These are phyloP conservation scores for Andrena cerasifolii DNA, from an alignment of 1,140 invertebrate species.

Conservation along the genomic window DNA sequence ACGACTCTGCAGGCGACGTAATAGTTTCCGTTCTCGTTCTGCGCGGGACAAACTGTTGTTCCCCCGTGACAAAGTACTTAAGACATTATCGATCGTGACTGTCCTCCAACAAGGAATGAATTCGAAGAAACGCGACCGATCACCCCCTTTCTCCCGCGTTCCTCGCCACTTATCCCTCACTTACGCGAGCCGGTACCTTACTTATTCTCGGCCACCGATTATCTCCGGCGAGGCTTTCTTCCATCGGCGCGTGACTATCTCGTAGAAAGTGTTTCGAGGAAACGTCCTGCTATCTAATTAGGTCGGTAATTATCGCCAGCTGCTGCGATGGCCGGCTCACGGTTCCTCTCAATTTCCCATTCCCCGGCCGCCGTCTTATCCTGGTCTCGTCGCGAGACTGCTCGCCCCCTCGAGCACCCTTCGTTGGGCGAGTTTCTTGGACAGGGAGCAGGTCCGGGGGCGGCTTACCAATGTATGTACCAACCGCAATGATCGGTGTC, in stretches of 20 bases:
- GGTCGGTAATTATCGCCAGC: conserved; percentile 10
- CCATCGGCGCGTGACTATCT: neutral
- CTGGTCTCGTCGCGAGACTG: conserved; percentile 4
- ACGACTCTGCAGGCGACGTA: conserved; percentile 42
- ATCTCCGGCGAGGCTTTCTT: neutral
- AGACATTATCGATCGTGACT: conserved; percentile 58
- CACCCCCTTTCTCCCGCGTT: conserved; percentile 1
- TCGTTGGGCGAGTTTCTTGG: too few relatives aligned
- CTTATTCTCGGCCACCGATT: neutral
- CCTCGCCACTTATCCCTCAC: conserved; percentile 1
- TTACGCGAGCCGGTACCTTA: conserved; percentile 4
- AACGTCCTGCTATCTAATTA: conserved; percentile 35
- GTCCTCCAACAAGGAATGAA: conserved; percentile 38
- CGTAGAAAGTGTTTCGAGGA: neutral
- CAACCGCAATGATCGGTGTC: neutral
- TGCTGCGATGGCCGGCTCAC: neutral
- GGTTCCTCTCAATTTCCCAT: too few relatives aligned
- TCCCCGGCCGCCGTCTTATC: too few relatives aligned
- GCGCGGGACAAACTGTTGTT: conserved; percentile 58
- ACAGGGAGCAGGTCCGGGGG: too few relatives aligned
- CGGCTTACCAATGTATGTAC: too few relatives aligned
- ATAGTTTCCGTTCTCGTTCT: conserved; percentile 35
- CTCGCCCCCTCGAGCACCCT: too few relatives aligned
- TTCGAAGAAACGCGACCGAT: conserved; percentile 43
- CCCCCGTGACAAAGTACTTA: conserved; percentile 57